A percentile compares a stretch with the other conserved stretches of the same genome.
phyloP scores from a whole-genome alignment of 2,113 vertebrate genomes.

The Parus major region DNA sequence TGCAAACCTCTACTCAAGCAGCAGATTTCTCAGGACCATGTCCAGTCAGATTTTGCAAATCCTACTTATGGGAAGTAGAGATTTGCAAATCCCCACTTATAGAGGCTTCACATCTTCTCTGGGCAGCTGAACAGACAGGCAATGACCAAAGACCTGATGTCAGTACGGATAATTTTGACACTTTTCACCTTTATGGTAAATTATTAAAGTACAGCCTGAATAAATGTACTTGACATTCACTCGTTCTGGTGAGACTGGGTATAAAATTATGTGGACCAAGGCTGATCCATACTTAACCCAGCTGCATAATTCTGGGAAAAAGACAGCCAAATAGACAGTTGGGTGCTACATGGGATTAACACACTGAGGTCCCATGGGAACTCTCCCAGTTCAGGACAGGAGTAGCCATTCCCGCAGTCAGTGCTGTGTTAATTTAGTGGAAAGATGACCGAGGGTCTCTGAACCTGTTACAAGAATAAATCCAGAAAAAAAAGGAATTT shows the following conservation, averaged over 20 bases:
- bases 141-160: neutral
- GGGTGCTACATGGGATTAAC: neutral
- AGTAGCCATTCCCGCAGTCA: neutral
- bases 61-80: neutral
- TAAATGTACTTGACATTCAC: neutral
- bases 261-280: neutral
- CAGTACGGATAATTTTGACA: neutral
- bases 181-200: neutral
- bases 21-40: neutral
- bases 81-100: neutral
- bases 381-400: neutral
- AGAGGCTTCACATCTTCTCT: neutral
- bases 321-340: neutral
- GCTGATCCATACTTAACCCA: neutral
- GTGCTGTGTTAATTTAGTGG: neutral
- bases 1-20: neutral
- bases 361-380: neutral
- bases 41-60: neutral
- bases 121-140: neutral
- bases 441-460: neutral
- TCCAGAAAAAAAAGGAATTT: neutral
- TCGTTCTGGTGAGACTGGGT: neutral
- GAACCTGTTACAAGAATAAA: neutral
- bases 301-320: neutral
- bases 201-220: neutral